Evolutionary conservation across 2,113 vertebrate species (phyloP), one percentile per base, ranked within the genome.

Genomic region (Xenopus borealis): DNA sequence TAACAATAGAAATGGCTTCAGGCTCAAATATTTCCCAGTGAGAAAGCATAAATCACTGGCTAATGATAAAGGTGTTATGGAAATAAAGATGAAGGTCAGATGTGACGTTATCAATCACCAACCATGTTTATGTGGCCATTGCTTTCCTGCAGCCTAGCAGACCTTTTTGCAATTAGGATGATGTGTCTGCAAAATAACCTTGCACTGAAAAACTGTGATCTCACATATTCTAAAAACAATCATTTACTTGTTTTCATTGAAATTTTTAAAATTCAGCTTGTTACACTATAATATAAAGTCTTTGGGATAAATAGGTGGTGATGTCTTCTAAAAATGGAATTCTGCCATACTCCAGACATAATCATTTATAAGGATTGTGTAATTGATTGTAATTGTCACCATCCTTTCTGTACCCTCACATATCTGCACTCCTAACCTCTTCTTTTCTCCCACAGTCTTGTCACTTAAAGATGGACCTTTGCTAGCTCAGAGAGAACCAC

Each of bases 141-240:
- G 66, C 66, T 55, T 58, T 62, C 73, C 66, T 69, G 69, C 73
- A 62, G 73, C 66, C 62, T 63, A 76, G 66, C 73, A 69, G 62
- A 66, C 58, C 66, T 76, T 69, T 76, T 23, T 76, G 66, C 58
- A 76, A 76, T 75, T 75, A 75, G 72, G 12, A n/a, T 52, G 72
- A 75, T 68, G 65, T 55, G 55, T 68, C 65, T 75, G 20, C 53
- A 62, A 75, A 75, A 62, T 75, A 75, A 68, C 72, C 72, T 75
- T 75, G 72, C 19, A 40, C 44, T 62, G 46, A 66, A 50, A 30
- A 75, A 67, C 64, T 50, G 20, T 57, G 50, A 23, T 61, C 58
- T 62, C 40, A 46, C 6, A 87, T 87, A 83, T 87, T 82, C 84
- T 81, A 85, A 87, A 87, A 83, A 82, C 84, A 78, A 85, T 82